Conservation (phyloP, 2,888 invertebrate species). For the Drosophila nr. medialis region DNA sequence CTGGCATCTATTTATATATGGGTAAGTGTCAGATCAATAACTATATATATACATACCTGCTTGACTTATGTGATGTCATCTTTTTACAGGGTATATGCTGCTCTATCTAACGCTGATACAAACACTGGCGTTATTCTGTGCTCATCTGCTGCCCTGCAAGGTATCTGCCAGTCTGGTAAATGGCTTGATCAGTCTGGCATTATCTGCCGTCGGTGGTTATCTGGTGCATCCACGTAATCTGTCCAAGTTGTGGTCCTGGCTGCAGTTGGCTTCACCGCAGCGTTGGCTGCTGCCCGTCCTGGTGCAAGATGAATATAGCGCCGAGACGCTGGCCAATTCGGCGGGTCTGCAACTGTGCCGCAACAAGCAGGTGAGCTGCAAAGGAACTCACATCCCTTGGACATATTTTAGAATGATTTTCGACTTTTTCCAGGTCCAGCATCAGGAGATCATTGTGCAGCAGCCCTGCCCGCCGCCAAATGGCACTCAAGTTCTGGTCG, state of each 20-base stretch:
- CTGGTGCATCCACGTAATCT: constrained; percentile 89
- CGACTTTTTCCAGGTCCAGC: constrained; percentile 88
- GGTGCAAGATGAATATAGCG: constrained; percentile 88
- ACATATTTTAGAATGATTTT: neutral
- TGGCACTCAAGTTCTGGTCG: constrained; percentile 89
- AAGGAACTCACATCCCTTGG: too few species aligned
- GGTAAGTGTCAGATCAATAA: constrained; percentile 84
- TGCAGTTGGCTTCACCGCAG: constrained; percentile 89
- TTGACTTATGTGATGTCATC: neutral
- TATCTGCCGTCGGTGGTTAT: constrained; percentile 89
- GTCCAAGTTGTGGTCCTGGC: constrained; percentile 88
- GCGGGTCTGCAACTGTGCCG: constrained; percentile 86
- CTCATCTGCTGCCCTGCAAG: constrained; percentile 89
- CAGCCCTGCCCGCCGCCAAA: constrained; percentile 92
- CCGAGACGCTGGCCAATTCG: constrained; percentile 87
- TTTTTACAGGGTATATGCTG: constrained; percentile 88
- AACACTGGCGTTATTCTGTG: constrained; percentile 88
- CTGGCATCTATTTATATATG: constrained; percentile 90
- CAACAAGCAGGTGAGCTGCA: constrained; percentile 88
- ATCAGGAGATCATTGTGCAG: constrained; percentile 94
- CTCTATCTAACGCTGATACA: constrained; percentile 89
- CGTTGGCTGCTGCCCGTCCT: constrained; percentile 90
- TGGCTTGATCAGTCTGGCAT: constrained; percentile 87
- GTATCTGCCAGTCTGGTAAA: constrained; percentile 88
- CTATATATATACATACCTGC: neutral